Conservation (phyloP, 2,113 vertebrate species). For the Cyanoderma ruficeps region DNA sequence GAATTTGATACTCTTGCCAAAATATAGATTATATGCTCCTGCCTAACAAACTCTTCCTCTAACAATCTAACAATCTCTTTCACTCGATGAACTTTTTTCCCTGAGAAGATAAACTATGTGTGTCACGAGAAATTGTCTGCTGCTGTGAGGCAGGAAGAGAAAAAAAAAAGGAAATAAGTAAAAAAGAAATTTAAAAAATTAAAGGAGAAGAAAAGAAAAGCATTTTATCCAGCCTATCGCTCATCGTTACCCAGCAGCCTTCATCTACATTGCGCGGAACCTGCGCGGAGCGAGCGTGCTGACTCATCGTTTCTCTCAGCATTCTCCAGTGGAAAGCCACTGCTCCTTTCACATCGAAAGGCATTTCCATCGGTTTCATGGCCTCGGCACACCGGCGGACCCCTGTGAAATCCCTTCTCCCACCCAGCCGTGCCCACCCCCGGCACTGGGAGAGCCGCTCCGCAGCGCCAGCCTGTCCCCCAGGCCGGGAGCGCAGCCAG, state of each 20-base stretch:
- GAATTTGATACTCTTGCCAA: constrained; percentile 68
- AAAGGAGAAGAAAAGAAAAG: fast-evolving
- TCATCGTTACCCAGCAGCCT: not conserved
- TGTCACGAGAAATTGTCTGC: not conserved
- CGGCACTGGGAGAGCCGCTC: not conserved
- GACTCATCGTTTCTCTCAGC: not conserved
- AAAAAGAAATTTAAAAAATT: not conserved
- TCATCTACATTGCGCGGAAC: not conserved
- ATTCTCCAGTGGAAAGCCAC: not conserved
- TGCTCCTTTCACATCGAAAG: not conserved
- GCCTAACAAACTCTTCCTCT: not conserved
- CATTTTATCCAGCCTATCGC: not conserved
- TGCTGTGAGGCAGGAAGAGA: fast-evolving
- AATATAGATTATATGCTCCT: constrained; percentile 56
- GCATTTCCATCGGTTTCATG: not conserved
- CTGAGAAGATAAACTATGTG: not conserved
- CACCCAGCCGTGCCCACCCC: not conserved
- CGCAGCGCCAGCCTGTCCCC: not conserved
- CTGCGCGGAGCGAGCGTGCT: not conserved
- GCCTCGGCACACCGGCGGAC: not conserved
- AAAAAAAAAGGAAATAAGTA: fast-evolving
- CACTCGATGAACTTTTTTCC: not conserved
- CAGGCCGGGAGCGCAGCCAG: not conserved
- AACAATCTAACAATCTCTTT: not conserved
- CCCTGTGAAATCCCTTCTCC: not conserved